Base-by-base conservation (phyloP, 2,113 vertebrate species). In the Lampris incognitus region DNA sequence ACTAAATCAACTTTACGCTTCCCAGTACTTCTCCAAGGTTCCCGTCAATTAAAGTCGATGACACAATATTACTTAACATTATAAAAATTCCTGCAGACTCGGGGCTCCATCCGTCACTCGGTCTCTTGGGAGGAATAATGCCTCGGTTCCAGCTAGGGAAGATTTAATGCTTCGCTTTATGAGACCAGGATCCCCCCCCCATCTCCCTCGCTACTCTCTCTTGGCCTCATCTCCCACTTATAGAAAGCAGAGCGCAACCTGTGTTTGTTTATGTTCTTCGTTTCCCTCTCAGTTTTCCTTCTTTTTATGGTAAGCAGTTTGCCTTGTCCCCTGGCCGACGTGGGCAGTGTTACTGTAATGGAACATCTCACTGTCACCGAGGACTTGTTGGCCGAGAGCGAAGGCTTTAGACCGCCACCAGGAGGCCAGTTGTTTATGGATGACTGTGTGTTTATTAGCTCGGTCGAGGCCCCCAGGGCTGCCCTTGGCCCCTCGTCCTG, bases 61-160 rank as follows among this genome's bases (percentile, higher is more conserved):
- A 94, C 92, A 92, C 79, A 82, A 87, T 90, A 90, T 95, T 91
- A 94, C 92, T 94, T 91, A 94, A 91, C 82, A 37, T 92, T 92
- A 82, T 71, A 92, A 90, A 90, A 92, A 93, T 94, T 88, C 89
- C 78, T 90, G 66, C 83, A 74, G 87, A 84, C 91, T 83, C 72
- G 66, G 38, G 83, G 69, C 82, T 86, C 78, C 79, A 88, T 91
- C 92, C 92, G 88, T 93, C 68, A 85, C 88, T 88, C 89, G 85
- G 74, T 84, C 94, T 89, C 87, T 2, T 0, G 91, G 87, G 92
- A 85, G 73, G 49, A 84, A 89, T 92, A 90, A 95, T 79, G 10
- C 74, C 72, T 75, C 89, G 84, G 55, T 85, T 88, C 77, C 74
- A 84, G 83, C 72, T 51, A 73, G 57, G 69, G 77, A 84, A 92